Evolutionary conservation across 2,888 invertebrate genomes (phyloP), one percentile per base, ranked within the genome.

Genomic region (Phorcus lineatus): DNA sequence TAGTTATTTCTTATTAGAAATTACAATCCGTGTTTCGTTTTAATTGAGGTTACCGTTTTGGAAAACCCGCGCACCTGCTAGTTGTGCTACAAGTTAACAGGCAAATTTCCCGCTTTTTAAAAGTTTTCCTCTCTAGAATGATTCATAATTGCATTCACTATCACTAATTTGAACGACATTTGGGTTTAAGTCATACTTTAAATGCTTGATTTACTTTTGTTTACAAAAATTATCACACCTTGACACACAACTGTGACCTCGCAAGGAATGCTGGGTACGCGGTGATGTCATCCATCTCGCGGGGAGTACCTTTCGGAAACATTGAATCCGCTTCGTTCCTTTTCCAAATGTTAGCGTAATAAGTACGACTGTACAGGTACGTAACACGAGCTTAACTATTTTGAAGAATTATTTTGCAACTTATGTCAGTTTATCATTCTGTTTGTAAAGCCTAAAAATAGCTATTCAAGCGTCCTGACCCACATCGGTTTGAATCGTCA

Each of bases 221-320:
- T 62, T 62, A 62, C 62, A 62, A 62, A 57, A 62, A 28, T 62
- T 62, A 47, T 36, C 79, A 79, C 79, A 79, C 79, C 79, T 79
- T 79, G 79, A 79, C 74, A 79, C 79, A 57, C 40, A 22, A 47
- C 53, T 52, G 22, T 79, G 79, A 79, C 79, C 79, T 74, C 74
- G 36, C 70, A 57, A 22, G 79, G 79, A 74, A 79, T 79, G 79
- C 79, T 74, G 74, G 74, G 74, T 70, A 74, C 74, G 78, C 77
- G 57, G 78, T 79, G 79, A 74, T 79, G 79, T 79, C 79, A 79
- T 77, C 22, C 55, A 54, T 53, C 19, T 28, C n/a, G 76, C 31
- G 31, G 31, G 28, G 76, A 57, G 75, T 24, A 53, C 19, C 54
- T 19, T 54, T 54, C 31, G 62, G 62, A 62, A 62, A 28, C 62